These are phyloP conservation scores for Agrenia bidenticulata DNA, from an alignment of 2,888 invertebrate species.

Conservation along the genomic window DNA sequence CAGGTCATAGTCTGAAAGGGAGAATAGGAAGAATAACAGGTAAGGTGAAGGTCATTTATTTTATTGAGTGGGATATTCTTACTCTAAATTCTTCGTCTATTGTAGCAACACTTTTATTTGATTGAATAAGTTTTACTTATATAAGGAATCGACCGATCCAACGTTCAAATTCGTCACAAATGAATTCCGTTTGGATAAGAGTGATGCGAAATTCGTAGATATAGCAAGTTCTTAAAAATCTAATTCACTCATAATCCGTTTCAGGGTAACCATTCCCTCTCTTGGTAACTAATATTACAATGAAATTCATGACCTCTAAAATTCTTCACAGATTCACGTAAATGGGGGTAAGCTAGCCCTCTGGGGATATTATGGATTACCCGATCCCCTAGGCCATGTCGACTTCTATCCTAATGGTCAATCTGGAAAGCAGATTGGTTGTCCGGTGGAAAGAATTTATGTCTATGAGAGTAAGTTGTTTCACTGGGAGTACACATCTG, in stretches of 20 bases:
- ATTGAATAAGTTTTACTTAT: too few species aligned
- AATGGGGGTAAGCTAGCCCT: slow-evolving; percentile 29
- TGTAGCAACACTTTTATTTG: neutral
- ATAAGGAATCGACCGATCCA: slow-evolving; percentile 50
- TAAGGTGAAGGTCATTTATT: too few species aligned
- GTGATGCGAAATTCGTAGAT: slow-evolving; percentile 40
- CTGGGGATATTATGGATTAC: slow-evolving; percentile 34
- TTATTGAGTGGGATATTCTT: too few species aligned
- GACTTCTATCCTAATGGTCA: slow-evolving; percentile 39
- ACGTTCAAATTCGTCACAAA: slow-evolving; percentile 44
- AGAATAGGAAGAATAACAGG: slow-evolving; percentile 50
- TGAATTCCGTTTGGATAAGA: slow-evolving; percentile 44
- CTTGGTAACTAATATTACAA: too few species aligned
- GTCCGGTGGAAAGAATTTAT: slow-evolving; percentile 36
- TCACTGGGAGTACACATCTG: neutral
- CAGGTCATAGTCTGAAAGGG: slow-evolving; percentile 43
- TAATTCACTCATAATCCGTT: too few species aligned
- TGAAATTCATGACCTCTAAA: too few species aligned
- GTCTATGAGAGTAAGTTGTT: neutral
- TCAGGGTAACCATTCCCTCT: neutral
- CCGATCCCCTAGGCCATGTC: slow-evolving; percentile 35
- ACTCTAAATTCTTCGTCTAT: slow-evolving; percentile 2
- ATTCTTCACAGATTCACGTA: slow-evolving; percentile 27
- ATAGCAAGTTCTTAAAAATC: slow-evolving; percentile 19
- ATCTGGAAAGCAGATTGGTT: slow-evolving; percentile 37